Evolutionary conservation across 2,113 vertebrate species (phyloP), one percentile per base, ranked within the genome.

Genomic region (Pterocles gutturalis): DNA sequence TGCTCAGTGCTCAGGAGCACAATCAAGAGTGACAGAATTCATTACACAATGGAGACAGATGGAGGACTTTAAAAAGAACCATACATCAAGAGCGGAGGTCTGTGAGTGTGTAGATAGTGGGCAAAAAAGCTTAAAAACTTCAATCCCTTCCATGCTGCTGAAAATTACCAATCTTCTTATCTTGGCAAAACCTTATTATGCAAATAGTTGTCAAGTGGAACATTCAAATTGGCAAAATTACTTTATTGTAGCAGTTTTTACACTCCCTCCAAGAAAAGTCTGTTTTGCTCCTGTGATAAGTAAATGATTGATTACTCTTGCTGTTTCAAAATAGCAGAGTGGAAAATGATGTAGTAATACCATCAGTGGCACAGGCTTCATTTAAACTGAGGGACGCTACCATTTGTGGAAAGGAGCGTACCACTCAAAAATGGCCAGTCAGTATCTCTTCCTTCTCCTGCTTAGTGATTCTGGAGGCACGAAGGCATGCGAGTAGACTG

Each of bases 1-100:
- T 77, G 84, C 93, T 96, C 78, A 34, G 75, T 41, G 90, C 87
- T 95, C 60, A 85, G 76, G 87, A 97, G 75, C 94, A 93, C 87
- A 96, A 96, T 95, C 93, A 97, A 97, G 97, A 98, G 95, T 98
- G 97, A 98, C 97, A 98, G 97, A 98, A 98, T 97, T 98, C 97
- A 96, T 98, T 98, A 97, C 93, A 92, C 95, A 89, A 96, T 17
- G 2, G 82, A 96, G 93, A 92, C 93, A 91, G 94, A 97, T 94
- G 83, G 86, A 96, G 83, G 88, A 90, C 96, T 96, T 96, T 89
- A 95, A 96, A 97, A 96, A 95, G 95, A 96, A 84, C 75, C 77
- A 70, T 96, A 95, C 91, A 91, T 95, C 94, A 96, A 95, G 89
- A 96, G 75, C 24, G 28, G 87, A 96, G 96, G 94, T 86, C 96